phyloP scores from a whole-genome alignment of 2,888 invertebrate species.

The Tenthredo notha region DNA sequence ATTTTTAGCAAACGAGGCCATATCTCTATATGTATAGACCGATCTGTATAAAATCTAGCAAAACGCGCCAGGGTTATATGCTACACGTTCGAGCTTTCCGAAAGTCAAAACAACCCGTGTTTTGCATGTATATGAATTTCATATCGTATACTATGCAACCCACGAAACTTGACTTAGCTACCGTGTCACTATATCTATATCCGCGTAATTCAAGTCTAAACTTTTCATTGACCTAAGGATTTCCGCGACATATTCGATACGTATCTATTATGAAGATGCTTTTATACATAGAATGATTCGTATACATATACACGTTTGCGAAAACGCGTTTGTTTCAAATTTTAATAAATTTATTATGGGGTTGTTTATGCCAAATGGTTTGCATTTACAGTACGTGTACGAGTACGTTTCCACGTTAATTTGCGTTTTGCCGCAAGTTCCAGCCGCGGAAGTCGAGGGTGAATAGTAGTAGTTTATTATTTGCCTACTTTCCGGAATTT shows the following conservation, averaged over 20 bases:
- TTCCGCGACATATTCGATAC: background rate
- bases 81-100: conserved; percentile 53
- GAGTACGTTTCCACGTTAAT: conserved; percentile 3
- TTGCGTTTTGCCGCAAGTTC: background rate
- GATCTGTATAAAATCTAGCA: conserved; percentile 1
- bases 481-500: background rate
- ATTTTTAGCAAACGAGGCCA: background rate
- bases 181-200: conserved; percentile 15
- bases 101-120: conserved; percentile 65
- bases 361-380: background rate
- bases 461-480: background rate
- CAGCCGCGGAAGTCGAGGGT: background rate
- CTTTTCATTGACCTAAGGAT: background rate
- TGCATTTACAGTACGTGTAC: background rate
- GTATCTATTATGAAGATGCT: background rate
- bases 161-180: conserved; percentile 23
- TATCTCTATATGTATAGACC: background rate
- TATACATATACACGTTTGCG: background rate
- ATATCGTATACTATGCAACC: conserved; percentile 58
- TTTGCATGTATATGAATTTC: conserved; percentile 73
- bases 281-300: background rate
- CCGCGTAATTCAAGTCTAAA: conserved; percentile 27
- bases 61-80: background rate
- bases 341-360: background rate
- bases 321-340: background rate